Evolutionary conservation across 2,888 invertebrate genomes (phyloP).

Genomic region (Deilephila elpenor): DNA sequence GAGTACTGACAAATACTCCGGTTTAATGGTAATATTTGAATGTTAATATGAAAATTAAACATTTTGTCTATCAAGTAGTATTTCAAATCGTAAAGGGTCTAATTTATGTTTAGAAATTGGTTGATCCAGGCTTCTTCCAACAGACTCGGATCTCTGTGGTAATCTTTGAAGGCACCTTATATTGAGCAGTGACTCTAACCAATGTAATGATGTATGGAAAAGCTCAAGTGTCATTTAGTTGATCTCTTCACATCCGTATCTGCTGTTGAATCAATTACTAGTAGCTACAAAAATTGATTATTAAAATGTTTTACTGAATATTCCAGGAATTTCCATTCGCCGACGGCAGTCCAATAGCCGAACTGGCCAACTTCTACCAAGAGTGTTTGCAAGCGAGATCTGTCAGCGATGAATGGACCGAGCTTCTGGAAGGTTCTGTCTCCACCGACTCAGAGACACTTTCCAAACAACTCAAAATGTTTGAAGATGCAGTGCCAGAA

Average conservation of each 20-base stretch:
- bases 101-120: too few relatives aligned
- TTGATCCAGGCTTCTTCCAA: too few relatives aligned
- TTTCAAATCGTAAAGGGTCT: too few relatives aligned
- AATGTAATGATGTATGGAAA: too few relatives aligned
- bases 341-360: constrained; percentile 88
- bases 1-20: constrained; percentile 62
- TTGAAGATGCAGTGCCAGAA: constrained; percentile 89
- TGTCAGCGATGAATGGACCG: constrained; percentile 66
- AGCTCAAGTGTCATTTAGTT: background rate
- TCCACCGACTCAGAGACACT: constrained; percentile 82
- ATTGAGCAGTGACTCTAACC: too few relatives aligned
- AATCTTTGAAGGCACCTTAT: too few relatives aligned
- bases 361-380: constrained; percentile 91
- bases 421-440: constrained; percentile 50
- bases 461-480: constrained; percentile 88
- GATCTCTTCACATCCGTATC: too few relatives aligned
- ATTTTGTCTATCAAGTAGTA: too few relatives aligned
- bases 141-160: too few relatives aligned
- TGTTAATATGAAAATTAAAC: background rate
- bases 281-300: too few relatives aligned
- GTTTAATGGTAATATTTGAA: constrained; percentile 63
- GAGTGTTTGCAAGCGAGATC: constrained; percentile 89
- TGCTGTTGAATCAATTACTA: too few relatives aligned
- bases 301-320: too few relatives aligned
- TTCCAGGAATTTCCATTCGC: constrained; percentile 92